Conservation (phyloP, 2,888 invertebrate genomes). For the Tenthredo mesomela region DNA sequence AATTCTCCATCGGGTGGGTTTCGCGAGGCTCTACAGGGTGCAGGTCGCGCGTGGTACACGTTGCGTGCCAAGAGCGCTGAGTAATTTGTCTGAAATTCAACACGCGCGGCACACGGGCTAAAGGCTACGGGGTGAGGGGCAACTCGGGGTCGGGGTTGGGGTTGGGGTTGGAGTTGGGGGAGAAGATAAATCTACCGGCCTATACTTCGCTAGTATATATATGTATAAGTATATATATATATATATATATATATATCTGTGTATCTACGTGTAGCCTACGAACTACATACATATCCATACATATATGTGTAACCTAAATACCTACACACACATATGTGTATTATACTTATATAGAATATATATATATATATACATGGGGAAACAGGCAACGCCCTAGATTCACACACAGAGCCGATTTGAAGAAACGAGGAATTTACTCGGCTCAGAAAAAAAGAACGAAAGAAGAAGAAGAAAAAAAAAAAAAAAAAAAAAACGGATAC, state of each 20-base stretch:
- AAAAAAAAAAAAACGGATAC: not conserved
- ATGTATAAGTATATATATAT: no score
- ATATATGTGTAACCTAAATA: not conserved
- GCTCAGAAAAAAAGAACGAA: not conserved
- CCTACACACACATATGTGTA: not conserved
- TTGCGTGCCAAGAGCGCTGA: constrained; percentile 43
- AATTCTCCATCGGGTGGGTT: constrained; percentile 43
- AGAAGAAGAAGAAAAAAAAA: not conserved
- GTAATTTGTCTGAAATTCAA: constrained; percentile 55
- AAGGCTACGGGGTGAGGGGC: constrained; percentile 30
- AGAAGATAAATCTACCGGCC: constrained; percentile 44
- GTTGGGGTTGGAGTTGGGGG: not conserved
- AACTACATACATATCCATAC: not conserved
- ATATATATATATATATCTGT: not conserved
- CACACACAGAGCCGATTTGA: not conserved
- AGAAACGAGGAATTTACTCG: not conserved
- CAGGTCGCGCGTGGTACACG: constrained; percentile 41
- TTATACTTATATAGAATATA: not conserved
- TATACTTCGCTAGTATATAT: not conserved
- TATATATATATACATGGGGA: not conserved
- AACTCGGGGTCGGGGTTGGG: constrained; percentile 7
- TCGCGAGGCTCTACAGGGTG: constrained; percentile 2
- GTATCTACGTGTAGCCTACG: no score
- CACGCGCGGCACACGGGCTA: constrained; percentile 45
- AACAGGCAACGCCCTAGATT: not conserved